Conservation (phyloP, 2,113 vertebrate species). For the Chionomys nivalis region DNA sequence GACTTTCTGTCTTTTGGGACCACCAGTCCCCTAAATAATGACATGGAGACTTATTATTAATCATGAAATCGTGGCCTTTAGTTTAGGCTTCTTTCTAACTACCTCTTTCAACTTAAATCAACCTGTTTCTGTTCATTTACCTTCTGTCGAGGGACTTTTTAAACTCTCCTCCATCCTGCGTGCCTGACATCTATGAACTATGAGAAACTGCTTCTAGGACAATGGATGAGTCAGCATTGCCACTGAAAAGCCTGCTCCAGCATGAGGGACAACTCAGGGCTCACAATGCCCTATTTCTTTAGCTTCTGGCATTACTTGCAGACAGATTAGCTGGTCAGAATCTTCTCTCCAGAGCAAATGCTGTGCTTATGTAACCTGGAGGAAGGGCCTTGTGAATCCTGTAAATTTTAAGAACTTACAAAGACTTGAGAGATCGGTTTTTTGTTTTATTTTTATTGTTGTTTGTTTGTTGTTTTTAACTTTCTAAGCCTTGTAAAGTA, state of each 20-base stretch:
- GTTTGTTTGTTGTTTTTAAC: neutral
- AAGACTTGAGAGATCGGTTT: neutral
- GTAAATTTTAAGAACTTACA: neutral
- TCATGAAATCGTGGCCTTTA: neutral
- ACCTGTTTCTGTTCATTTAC: neutral
- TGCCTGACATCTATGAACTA: neutral
- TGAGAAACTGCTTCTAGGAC: no score
- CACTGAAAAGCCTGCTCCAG: neutral
- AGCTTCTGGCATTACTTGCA: neutral
- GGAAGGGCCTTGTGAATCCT: neutral
- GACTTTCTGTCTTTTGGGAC: neutral
- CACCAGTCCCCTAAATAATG: neutral
- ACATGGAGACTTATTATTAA: neutral
- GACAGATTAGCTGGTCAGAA: neutral
- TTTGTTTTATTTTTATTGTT: neutral
- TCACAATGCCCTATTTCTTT: neutral
- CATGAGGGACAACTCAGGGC: neutral
- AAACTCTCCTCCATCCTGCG: neutral
- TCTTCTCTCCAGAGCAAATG: neutral
- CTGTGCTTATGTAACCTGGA: neutral
- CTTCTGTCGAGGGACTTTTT: neutral
- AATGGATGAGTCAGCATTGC: neutral
- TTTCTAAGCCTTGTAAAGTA: neutral
- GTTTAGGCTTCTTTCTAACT: neutral
- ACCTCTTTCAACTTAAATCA: neutral